Percentiles rank a stretch among this genome's conserved stretches.
Conservation (phyloP, 2,797 vertebrate genomes). For the Myotis vivesi region DNA sequence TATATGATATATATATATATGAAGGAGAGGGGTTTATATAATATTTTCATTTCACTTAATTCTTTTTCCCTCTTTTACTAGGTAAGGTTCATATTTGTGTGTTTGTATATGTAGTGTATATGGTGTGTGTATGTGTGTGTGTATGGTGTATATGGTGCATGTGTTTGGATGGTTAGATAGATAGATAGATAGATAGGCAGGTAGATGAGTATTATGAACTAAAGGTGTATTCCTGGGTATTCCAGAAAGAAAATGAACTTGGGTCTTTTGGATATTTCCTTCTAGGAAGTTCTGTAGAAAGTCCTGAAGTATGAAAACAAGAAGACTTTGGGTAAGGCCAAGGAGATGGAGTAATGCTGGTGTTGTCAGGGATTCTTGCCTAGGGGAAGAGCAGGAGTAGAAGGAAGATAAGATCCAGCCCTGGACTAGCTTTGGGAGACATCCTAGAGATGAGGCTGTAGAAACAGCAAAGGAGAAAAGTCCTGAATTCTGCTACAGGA, state of each 20-base stretch:
- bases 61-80: background rate
- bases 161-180: too few species aligned
- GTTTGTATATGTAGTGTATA: background rate
- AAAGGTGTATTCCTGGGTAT: background rate
- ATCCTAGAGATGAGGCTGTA: background rate
- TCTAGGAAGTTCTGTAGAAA: background rate
- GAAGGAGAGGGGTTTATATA: background rate
- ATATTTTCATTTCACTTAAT: conserved; percentile 13
- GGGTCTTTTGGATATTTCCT: background rate
- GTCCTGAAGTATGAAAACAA: background rate
- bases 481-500: background rate
- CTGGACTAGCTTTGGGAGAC: background rate
- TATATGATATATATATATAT: background rate
- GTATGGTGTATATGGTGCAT: too few species aligned
- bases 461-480: background rate
- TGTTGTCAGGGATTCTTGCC: background rate
- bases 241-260: conserved; percentile 23
- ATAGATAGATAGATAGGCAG: too few species aligned
- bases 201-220: background rate
- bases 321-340: background rate
- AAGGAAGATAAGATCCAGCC: background rate
- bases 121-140: background rate
- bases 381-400: background rate
- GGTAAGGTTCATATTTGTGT: background rate
- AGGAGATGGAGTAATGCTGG: background rate